phyloP scores from a whole-genome alignment of 2,113 vertebrate species.

The Psettodes erumei region DNA sequence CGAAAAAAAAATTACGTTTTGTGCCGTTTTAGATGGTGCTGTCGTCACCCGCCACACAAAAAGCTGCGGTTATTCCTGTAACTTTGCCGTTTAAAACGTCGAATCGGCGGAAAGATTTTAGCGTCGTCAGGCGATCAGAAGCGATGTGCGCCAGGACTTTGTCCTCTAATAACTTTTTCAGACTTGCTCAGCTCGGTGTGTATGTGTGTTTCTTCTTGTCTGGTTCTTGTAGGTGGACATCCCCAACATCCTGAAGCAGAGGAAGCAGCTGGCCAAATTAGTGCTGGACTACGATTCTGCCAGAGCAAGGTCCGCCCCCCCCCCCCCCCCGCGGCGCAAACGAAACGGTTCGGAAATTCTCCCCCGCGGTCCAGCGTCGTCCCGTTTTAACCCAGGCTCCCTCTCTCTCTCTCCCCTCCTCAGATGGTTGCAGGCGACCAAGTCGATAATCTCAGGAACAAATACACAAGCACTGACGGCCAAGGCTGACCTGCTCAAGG shows the following conservation, averaged over 20 bases:
- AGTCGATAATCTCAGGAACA: slow-evolving; percentile 93
- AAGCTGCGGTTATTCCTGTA: too few relatives aligned
- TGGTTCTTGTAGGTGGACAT: slow-evolving; percentile 88
- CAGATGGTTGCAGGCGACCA: slow-evolving; percentile 98
- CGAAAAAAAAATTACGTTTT: too few relatives aligned
- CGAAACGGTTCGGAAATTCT: too few relatives aligned
- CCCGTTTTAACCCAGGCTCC: neutral
- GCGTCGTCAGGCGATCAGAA: too few relatives aligned
- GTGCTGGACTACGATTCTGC: slow-evolving; percentile 98
- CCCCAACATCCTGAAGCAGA: slow-evolving; percentile 97
- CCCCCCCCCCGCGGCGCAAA: too few relatives aligned
- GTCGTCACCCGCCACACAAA: too few relatives aligned
- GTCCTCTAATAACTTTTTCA: neutral
- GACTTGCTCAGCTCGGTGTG: neutral
- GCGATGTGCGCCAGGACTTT: too few relatives aligned
- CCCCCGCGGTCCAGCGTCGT: too few relatives aligned
- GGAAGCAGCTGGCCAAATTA: slow-evolving; percentile 94
- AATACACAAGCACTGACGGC: slow-evolving; percentile 97
- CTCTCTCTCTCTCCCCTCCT: neutral
- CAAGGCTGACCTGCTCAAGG: slow-evolving; percentile 96
- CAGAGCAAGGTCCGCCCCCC: slow-evolving; percentile 86
- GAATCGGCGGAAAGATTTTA: too few relatives aligned
- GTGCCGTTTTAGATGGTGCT: too few relatives aligned
- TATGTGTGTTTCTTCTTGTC: too few relatives aligned
- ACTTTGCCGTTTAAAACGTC: too few relatives aligned